These are phyloP conservation scores for Daubentonia madagascariensis DNA, from an alignment of 2,113 vertebrate species.

Conservation along the genomic window DNA sequence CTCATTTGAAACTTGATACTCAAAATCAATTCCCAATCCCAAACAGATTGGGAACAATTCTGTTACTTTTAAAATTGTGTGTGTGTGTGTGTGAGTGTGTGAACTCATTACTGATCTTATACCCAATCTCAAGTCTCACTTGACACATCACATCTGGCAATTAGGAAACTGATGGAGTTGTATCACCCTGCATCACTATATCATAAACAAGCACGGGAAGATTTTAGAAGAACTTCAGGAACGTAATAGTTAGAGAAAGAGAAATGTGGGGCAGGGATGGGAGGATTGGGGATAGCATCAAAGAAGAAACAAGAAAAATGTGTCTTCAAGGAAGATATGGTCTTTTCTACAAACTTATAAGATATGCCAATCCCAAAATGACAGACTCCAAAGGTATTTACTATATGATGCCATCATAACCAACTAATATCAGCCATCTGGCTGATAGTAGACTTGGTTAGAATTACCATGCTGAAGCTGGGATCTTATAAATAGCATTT, in stretches of 20 bases:
- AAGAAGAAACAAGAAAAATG: neutral
- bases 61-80: neutral
- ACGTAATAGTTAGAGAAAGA: neutral
- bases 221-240: neutral
- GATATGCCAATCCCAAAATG: neutral
- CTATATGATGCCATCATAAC: neutral
- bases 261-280: neutral
- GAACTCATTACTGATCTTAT: neutral
- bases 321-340: neutral
- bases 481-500: neutral
- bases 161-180: neutral
- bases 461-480: neutral
- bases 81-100: neutral
- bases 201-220: neutral
- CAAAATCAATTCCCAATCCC: neutral
- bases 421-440: neutral
- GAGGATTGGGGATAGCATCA: neutral
- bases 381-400: neutral
- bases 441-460: neutral
- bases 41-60: neutral
- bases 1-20: slow-evolving; percentile 25
- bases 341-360: slow-evolving; percentile 9
- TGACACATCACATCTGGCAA: neutral
- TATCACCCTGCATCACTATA: neutral
- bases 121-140: neutral